These are phyloP conservation scores for Ramazzottius varieornatus DNA, from an alignment of 2,888 invertebrate species.

Conservation along the genomic window DNA sequence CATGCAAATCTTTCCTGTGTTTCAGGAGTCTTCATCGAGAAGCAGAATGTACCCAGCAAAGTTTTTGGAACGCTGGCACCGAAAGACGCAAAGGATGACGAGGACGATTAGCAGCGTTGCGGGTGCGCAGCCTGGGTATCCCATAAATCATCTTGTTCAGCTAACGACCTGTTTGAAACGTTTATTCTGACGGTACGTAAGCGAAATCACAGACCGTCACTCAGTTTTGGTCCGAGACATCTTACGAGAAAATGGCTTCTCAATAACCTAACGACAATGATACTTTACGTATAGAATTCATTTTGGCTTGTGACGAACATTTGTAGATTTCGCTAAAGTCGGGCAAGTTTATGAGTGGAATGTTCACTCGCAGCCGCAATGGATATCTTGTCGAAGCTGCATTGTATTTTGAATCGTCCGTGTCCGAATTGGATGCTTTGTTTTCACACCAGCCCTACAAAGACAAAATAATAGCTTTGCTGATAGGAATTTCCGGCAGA, in stretches of 20 bases:
- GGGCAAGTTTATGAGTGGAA: not conserved
- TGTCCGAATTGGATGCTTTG: too few species aligned
- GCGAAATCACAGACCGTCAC: too few species aligned
- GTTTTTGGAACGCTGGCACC: conserved; percentile 43
- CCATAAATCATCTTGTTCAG: too few species aligned
- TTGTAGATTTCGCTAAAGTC: not conserved
- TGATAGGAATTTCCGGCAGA: too few species aligned
- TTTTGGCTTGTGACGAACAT: not conserved
- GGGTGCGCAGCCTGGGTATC: too few species aligned
- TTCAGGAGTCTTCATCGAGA: conserved; percentile 34
- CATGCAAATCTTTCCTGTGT: conserved; percentile 7
- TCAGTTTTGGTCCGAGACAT: too few species aligned
- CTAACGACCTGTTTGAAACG: too few species aligned
- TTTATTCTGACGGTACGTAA: too few species aligned
- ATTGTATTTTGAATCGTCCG: too few species aligned
- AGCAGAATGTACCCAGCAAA: conserved; percentile 58
- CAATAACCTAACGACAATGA: not conserved
- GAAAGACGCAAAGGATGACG: conserved; percentile 13
- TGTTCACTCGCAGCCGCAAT: not conserved
- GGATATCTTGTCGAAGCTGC: too few species aligned
- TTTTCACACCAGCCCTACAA: not conserved
- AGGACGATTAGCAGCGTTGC: too few species aligned
- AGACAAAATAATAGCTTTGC: not conserved
- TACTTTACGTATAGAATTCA: conserved; percentile 15
- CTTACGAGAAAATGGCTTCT: too few species aligned